Base-by-base conservation (phyloP, 2,113 vertebrate genomes). In the Neodontobutis hainanensis region DNA sequence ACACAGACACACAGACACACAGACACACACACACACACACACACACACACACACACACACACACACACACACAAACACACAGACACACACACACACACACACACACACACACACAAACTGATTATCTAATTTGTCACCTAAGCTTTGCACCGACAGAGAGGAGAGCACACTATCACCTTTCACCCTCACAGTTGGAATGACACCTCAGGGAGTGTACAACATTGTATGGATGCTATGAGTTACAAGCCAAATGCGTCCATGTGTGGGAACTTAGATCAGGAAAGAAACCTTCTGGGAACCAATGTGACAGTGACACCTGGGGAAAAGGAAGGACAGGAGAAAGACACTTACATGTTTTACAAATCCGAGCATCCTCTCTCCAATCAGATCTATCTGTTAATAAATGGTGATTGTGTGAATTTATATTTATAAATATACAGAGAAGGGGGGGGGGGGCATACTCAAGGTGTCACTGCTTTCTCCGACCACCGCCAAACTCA, bases 141-240 rank as follows among this genome's bases (percentile, higher is more conserved):
- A 58, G 49, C 59, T 62, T 73, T 67, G 61, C 75, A 76, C 72
- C 76, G 66, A 42, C 67, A 64, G 68, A 68, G 14, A 63, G 51
- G 50, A 11, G 10, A 44, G 75, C 53, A 50, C 11, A 5, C 46
- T 81, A 84, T 87, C 56, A 4, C 40, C 52, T 87, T 87, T 82
- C 83, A 61, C 53, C 60, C 42, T 46, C 58, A 68, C 61, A 63
- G 75, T 56, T 78, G 51, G 46, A 56, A 60, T 64, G 61, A 75
- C 71, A 71, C 85, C 61, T 80, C 32, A 6, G 67, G 78, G 65
- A 73, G 11, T 34, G 19, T 5, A 57, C 59, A 16, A 16, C 9
- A 71, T 53, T 62, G 11, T 66, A 67, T 61, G 55, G 66, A 78
- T 47, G 72, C 61, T 66, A 60, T 64, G 44, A 61, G 52, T 65